Conservation (phyloP, 2,113 vertebrate species). For the Fulica atra region DNA sequence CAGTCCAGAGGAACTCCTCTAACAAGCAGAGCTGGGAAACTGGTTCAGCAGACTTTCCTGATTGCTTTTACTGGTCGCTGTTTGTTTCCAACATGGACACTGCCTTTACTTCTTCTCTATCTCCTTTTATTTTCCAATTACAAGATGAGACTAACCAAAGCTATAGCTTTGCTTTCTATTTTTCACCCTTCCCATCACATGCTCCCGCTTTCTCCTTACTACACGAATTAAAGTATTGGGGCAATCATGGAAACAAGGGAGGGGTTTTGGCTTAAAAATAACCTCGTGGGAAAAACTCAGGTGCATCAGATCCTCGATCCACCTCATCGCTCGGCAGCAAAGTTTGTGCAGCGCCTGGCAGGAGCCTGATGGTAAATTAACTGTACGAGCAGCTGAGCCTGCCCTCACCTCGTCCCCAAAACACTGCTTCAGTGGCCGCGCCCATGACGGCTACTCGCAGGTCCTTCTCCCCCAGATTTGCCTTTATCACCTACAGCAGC, state of each 20-base stretch:
- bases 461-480: too few relatives aligned
- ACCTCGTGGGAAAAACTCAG: not conserved
- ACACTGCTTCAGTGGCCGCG: accelerated
- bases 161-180: not conserved
- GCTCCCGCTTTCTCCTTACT: not conserved
- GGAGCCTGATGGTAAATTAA: accelerated
- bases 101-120: not conserved
- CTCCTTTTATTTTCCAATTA: not conserved
- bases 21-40: not conserved
- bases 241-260: not conserved
- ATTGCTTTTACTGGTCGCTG: not conserved
- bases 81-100: not conserved
- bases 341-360: not conserved
- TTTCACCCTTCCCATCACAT: not conserved
- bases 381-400: accelerated
- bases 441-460: accelerated
- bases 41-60: not conserved
- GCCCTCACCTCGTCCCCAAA: accelerated
- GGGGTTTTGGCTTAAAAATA: not conserved
- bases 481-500: accelerated
- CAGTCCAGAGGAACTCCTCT: not conserved
- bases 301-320: not conserved
- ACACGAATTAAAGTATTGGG: not conserved
- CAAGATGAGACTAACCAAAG: not conserved
- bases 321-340: not conserved